Evolutionary conservation across 1,140 invertebrate genomes (phyloP), one percentile per base, ranked within the genome.

Genomic region (Dinothrombium tinctorium): DNA sequence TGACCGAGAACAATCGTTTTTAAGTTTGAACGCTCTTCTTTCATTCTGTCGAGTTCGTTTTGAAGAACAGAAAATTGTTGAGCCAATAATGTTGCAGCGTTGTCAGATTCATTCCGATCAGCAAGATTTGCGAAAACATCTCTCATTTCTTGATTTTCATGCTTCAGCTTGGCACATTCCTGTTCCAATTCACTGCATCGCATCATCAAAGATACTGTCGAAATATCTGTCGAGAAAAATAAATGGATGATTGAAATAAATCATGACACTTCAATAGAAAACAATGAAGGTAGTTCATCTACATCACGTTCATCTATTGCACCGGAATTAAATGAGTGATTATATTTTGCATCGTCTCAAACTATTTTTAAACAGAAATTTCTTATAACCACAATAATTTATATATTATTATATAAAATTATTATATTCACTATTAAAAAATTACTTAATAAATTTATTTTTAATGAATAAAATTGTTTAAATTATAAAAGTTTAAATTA

Each of bases 11-110:
- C 56, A 2, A 87, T 73, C 22, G 76, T 76, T 51, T 80, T 74
- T 31, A 95, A 56, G 51, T 90, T 79, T 35, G 89, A 72, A 50
- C 80, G 83, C 50, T 95, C 87, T 49, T 90, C 83, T 6, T 78
- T 66, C 26, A 78, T 61, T 28, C 83, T 62, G 44, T 76, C 74
- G n/a, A 90, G 55, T 56, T 95, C 86, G 49, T 76, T 73, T 54
- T 83, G 72, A 49, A 86, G 67, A 1, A 68, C 67, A 12, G 69
- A 66, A 53, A 84, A 72, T 69, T 92, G 82, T 44, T 72, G 76
- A 74, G 45, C 39, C 9, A 46, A 21, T 19, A 46, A 23, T 19
- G 26, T 12, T 6, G 45, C 40, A 23, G 33, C 33, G 9, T 15
- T 29, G 11, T 31, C 20, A 33, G 17, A 6, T 17, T 17, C 22